Base-by-base conservation (phyloP, 2,888 invertebrate genomes). In the Rhopalosiphum nymphaeae region DNA sequence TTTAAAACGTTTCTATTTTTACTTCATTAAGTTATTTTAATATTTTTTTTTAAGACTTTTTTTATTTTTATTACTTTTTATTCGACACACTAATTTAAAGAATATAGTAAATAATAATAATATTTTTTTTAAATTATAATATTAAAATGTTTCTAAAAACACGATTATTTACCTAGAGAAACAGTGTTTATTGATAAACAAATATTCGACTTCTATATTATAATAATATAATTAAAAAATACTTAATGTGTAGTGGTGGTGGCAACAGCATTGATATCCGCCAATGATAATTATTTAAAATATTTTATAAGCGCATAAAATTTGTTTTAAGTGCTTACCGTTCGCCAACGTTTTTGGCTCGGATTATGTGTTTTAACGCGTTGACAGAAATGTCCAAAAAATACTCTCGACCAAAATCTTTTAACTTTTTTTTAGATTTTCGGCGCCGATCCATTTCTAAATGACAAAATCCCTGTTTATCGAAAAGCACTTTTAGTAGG, bases 301-400 rank as follows among this genome's bases (percentile, higher is more conserved):
- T 5, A 67, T 36, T 67, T 67, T 67, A 21, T n/a, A 36, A 78
- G 21, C 21, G 9, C n/a, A 1, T 16, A 5, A 13, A n/a, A 78
- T 36, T 25, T 36, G 0, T 86, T 46, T 89, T 49, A 3, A 88
- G 10, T 36, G 57, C 89, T 93, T 53, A 93, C 93, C 93, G n/a
- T 93, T 93, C 93, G 26, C 89, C 89, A 26, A 85, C 89, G 36
- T 84, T 93, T 56, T 93, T 57, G 9, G 93, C 93, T 85, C 85
- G 89, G 9, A 93, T 93, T 21, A 93, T 85, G 46, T 93, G 93
- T 93, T 89, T 93, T 16, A 93, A 57, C 29, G 89, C 44, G 11
- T 90, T 93, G 46, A 93, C 44, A 0, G 93, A 93, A 49, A 85
- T 89, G 25, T 93, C 57, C 9, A 93, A 11, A 49, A 90, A 93